A percentile compares a stretch with the other conserved stretches of the same genome.
Evolutionary conservation across 2,888 invertebrate genomes (phyloP).

Genomic region (Trilocha varians): DNA sequence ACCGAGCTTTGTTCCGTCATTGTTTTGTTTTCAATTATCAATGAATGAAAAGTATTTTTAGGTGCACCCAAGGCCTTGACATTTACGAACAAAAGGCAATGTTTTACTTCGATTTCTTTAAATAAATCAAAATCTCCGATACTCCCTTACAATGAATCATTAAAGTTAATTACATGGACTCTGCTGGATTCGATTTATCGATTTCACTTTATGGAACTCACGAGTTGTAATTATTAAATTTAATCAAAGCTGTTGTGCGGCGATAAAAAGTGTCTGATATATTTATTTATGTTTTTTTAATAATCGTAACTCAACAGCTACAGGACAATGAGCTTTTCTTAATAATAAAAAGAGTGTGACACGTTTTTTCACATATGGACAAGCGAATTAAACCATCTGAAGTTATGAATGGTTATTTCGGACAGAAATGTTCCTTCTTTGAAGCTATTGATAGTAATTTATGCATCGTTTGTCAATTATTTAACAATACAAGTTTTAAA

Average conservation of each 20-base stretch:
- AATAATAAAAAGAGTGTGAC: too few relatives aligned
- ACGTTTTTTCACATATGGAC: too few relatives aligned
- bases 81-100: conserved; percentile 41
- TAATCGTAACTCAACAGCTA: too few relatives aligned
- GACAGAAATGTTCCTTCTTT: too few relatives aligned
- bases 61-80: conserved; percentile 31
- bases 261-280: too few relatives aligned
- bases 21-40: conserved; percentile 25
- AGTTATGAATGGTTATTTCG: too few relatives aligned
- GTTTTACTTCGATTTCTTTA: conserved; percentile 28
- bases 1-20: conserved; percentile 21
- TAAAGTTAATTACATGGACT: conserved; percentile 31
- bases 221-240: conserved; percentile 30
- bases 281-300: too few relatives aligned
- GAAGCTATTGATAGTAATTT: too few relatives aligned
- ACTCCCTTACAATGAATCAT: conserved; percentile 33
- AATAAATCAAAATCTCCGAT: conserved; percentile 38
- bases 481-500: too few relatives aligned
- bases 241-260: conserved; percentile 22
- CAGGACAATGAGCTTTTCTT: too few relatives aligned
- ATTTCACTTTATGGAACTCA: conserved; percentile 24
- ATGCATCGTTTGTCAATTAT: too few relatives aligned
- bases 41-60: conserved; percentile 23
- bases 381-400: too few relatives aligned
- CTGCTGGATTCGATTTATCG: conserved; percentile 18